Conservation (phyloP, 1,140 invertebrate genomes). For the Manduca sexta region DNA sequence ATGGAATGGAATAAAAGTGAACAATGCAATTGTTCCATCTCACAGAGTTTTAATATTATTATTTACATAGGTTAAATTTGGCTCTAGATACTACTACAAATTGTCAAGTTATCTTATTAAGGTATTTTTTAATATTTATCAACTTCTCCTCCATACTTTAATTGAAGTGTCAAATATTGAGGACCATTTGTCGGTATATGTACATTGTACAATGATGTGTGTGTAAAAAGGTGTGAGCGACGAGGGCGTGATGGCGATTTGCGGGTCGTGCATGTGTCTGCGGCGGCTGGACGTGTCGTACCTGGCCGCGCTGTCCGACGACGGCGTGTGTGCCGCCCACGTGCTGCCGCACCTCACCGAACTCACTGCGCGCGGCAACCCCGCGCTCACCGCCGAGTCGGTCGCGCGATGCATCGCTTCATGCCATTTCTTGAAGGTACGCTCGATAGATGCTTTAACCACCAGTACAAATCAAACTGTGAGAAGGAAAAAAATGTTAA, state of each 20-base stretch:
- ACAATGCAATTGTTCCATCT: no score
- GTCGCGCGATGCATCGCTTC: conserved; percentile 19
- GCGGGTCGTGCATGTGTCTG: conserved; percentile 27
- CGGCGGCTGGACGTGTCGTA: conserved; percentile 43
- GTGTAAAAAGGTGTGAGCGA: conserved; percentile 37
- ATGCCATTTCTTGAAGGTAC: conserved; percentile 31
- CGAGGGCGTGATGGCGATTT: conserved; percentile 38
- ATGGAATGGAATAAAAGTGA: no score
- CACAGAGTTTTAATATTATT: no score
- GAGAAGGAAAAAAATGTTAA: no score
- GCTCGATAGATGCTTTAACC: no score
- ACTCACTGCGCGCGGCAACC: conserved; percentile 33
- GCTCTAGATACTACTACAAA: no score
- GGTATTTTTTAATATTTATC: no score
- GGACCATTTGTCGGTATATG: neutral
- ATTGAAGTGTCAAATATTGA: no score
- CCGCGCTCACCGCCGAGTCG: conserved; percentile 29
- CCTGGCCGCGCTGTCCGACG: conserved; percentile 34
- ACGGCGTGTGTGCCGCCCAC: conserved; percentile 22
- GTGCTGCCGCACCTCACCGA: conserved; percentile 19
- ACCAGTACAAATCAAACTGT: no score
- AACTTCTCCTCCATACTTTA: neutral
- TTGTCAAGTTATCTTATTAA: no score
- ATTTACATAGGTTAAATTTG: no score
- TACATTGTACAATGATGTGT: neutral